Evolutionary conservation across 2,888 invertebrate genomes (phyloP), one percentile per base, ranked within the genome.

Genomic region (Pemphredon lugubris): DNA sequence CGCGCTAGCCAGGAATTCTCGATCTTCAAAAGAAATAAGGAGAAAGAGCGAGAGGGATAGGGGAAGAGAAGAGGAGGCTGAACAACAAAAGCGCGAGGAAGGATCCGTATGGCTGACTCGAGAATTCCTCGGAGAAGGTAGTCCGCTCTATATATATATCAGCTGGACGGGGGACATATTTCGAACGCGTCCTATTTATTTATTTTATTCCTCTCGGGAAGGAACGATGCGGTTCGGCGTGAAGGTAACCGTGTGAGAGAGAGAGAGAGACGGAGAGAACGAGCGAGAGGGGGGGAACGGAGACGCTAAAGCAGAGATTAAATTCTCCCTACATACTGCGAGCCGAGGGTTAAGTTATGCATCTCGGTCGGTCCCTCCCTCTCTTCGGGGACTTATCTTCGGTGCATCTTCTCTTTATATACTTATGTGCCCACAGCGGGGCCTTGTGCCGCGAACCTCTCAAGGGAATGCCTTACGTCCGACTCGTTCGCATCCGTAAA

Each of bases 161-260:
- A 84, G 82, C 70, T 73, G 75, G 84, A 85, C 82, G 81, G 75
- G 76, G 81, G 78, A 84, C 82, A 85, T 84, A 85, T 84, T 83
- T 85, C 84, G 84, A 86, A 80, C 66, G 75, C 77, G 75, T 78
- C 71, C 81, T 82, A 84, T 86, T 87, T 86, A 84, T 86, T 86
- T 84, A 81, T 83, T 86, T 86, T 80, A 84, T 79, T 67, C 73
- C 50, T 48, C 26, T 5, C 47, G 73, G 61, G 69, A 42, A 69
- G 21, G 50, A 39, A 51, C 32, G 63, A 30, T 47, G n/a, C 55
- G 51, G 51, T 47, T 61, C 58, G 44, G 45, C 40, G 47, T 7
- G 50, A 44, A 51, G 59, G 47, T 18, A 53, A 20, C 2, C 16
- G 13, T 21, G 7, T 2, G 37, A 37, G 26, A 14, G 30, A 16